phyloP scores from a whole-genome alignment of 92 coral and sea anemone genomes.

The Parazoanthus swiftii region DNA sequence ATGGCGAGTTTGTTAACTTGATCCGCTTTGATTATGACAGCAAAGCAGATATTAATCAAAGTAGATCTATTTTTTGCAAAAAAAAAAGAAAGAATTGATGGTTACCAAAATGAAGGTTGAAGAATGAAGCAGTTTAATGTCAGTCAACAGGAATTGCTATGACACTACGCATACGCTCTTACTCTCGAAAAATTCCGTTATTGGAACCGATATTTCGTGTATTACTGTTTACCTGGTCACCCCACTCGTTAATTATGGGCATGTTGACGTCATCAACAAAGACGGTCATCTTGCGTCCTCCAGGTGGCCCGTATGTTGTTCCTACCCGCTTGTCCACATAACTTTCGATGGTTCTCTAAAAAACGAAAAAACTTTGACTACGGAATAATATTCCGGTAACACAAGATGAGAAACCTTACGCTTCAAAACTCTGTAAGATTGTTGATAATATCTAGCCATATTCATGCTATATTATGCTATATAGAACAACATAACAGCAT shows the following conservation, averaged over 20 bases:
- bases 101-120: neutral
- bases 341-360: conserved; percentile 84
- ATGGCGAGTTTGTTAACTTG: neutral
- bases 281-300: conserved; percentile 90
- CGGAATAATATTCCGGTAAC: neutral
- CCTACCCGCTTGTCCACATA: conserved; percentile 94
- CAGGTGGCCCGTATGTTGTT: conserved; percentile 91
- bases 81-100: neutral
- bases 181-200: no score
- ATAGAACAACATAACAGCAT: no score
- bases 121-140: neutral
- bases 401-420: no score
- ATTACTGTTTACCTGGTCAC: conserved; percentile 68
- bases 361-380: neutral
- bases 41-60: no score
- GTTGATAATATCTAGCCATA: no score
- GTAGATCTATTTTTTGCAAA: neutral
- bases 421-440: no score
- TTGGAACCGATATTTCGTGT: no score
- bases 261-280: conserved; percentile 84
- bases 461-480: no score
- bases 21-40: neutral
- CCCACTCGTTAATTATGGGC: conserved; percentile 94
- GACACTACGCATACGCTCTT: neutral
- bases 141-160: neutral